Conservation (phyloP, 2,113 vertebrate species). For the Quiscalus mexicanus region DNA sequence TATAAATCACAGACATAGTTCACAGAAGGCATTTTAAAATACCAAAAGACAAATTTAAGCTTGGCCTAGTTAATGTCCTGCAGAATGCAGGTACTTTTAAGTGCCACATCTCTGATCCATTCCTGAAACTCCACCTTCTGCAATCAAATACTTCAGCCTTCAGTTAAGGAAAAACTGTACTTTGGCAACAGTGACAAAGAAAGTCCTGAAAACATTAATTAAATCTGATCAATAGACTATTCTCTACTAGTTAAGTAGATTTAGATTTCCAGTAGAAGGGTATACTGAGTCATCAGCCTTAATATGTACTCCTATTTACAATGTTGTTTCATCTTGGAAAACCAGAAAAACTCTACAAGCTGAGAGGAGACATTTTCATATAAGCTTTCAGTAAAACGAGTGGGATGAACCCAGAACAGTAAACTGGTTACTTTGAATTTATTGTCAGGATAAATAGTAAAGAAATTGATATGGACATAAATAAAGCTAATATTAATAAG, state of each 20-base stretch:
- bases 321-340: not conserved
- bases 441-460: not conserved
- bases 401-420: not conserved
- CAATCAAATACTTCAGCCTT: not conserved
- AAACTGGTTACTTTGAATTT: not conserved
- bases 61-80: not conserved
- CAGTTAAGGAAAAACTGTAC: not conserved
- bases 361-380: not conserved
- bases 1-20: not conserved
- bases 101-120: not conserved
- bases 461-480: not conserved
- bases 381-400: not conserved
- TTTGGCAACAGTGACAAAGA: not conserved
- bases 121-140: not conserved
- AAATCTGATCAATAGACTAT: not conserved
- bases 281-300: not conserved
- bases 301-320: not conserved
- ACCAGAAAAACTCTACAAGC: not conserved
- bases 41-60: not conserved
- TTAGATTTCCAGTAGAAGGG: not conserved
- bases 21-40: not conserved
- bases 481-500: not conserved
- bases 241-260: not conserved
- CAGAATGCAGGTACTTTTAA: not conserved
- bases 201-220: not conserved